Percentiles rank a stretch among this genome's conserved stretches.
phyloP scores from a whole-genome alignment of 2,113 vertebrate species.

The Meriones unguiculatus region DNA sequence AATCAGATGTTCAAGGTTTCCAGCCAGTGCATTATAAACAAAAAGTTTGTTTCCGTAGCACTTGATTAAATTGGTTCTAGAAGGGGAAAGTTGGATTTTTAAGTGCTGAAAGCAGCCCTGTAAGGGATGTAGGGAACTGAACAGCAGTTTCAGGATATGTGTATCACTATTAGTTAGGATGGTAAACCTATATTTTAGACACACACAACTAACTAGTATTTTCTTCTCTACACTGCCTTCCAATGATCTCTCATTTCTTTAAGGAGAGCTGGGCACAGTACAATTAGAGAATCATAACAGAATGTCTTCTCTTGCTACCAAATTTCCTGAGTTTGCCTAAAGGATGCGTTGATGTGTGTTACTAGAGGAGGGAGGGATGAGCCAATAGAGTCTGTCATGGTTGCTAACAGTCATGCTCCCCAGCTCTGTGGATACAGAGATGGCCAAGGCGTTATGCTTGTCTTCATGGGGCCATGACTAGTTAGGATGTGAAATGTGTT shows the following conservation, averaged over 20 bases:
- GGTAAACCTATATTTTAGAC: constrained; percentile 11
- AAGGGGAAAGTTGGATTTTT: background rate
- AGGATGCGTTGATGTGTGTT: background rate
- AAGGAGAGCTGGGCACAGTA: background rate
- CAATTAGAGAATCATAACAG: background rate
- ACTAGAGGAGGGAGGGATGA: background rate
- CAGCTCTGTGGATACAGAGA: background rate
- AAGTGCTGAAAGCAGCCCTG: background rate
- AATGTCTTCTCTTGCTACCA: background rate
- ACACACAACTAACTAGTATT: background rate
- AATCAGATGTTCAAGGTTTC: constrained; percentile 48
- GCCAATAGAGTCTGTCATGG: background rate
- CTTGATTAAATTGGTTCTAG: constrained; percentile 8
- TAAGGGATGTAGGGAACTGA: background rate
- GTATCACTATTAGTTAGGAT: background rate
- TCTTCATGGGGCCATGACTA: background rate
- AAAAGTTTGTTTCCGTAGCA: background rate
- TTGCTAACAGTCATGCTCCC: too few species aligned
- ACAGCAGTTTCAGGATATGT: background rate
- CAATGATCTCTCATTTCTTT: background rate
- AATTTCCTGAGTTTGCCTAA: background rate
- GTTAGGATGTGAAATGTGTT: background rate
- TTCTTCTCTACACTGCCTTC: background rate
- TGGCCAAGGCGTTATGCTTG: background rate
- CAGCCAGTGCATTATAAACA: background rate